Conservation (phyloP, 2,797 vertebrate genomes). For the Rhodeus uyekii region DNA sequence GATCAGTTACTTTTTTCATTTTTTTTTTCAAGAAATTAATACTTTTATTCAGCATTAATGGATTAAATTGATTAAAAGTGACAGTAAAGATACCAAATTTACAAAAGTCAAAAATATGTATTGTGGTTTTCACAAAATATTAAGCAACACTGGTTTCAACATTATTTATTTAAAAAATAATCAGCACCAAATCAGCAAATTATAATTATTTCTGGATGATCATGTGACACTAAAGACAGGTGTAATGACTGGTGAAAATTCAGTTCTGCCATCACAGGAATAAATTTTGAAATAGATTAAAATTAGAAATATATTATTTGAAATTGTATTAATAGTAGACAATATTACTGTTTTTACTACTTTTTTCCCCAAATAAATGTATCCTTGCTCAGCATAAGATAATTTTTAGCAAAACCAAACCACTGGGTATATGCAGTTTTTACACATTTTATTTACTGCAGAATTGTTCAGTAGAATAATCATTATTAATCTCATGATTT, state of each 20-base stretch:
- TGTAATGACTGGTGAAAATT: not conserved
- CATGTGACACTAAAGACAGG: not conserved
- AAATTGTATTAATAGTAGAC: no score
- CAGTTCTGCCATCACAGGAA: not conserved
- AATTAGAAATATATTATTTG: no score
- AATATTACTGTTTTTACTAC: no score
- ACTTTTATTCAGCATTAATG: not conserved
- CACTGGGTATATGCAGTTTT: not conserved
- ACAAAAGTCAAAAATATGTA: not conserved
- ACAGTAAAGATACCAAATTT: not conserved
- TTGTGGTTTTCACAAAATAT: not conserved
- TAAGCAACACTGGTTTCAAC: not conserved
- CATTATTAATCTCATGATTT: not conserved
- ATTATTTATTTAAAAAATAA: not conserved
- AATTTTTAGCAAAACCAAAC: not conserved
- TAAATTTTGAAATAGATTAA: no score
- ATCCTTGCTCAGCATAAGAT: no score
- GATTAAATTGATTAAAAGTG: not conserved
- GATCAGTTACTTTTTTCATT: no score
- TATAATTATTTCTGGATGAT: not conserved
- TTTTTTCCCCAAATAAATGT: no score
- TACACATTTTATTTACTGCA: not conserved
- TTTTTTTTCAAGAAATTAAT: no score
- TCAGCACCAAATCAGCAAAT: not conserved
- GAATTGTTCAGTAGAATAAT: not conserved